These are phyloP conservation scores for Calameuta pallipes DNA, from an alignment of 2,888 invertebrate species.

Conservation along the genomic window DNA sequence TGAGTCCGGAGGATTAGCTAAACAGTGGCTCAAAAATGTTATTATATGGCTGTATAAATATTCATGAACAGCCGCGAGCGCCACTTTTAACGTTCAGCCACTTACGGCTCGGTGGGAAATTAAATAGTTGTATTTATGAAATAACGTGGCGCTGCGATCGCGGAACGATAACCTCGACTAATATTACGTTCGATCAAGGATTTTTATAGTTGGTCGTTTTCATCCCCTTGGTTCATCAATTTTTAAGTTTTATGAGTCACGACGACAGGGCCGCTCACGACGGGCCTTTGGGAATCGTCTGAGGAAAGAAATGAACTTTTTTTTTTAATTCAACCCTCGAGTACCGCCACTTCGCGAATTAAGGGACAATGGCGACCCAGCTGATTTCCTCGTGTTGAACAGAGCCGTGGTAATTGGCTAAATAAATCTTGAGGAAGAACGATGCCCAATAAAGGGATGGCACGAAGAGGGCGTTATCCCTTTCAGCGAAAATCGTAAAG, in stretches of 20 bases:
- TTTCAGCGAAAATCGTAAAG: slow-evolving; percentile 6
- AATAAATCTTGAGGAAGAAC: slow-evolving; percentile 46
- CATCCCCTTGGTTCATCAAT: background rate
- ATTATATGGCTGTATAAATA: slow-evolving; percentile 66
- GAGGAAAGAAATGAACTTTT: background rate
- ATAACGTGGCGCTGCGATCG: background rate
- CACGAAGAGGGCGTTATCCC: slow-evolving; percentile 51
- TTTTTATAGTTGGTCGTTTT: background rate
- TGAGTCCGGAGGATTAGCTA: slow-evolving; percentile 66
- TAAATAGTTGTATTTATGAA: background rate
- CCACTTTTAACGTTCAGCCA: slow-evolving; percentile 39
- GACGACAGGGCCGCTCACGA: background rate
- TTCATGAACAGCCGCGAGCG: slow-evolving; percentile 55
- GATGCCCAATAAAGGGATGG: slow-evolving; percentile 54
- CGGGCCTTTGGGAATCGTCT: background rate
- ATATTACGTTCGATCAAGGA: background rate
- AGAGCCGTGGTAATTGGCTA: slow-evolving; percentile 46
- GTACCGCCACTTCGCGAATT: slow-evolving; percentile 1
- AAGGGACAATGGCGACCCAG: background rate
- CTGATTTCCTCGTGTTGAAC: slow-evolving; percentile 44
- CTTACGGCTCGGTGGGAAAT: background rate
- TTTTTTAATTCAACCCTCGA: slow-evolving; percentile 5
- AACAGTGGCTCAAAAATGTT: slow-evolving; percentile 67
- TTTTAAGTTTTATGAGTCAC: background rate
- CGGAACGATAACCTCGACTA: background rate